Percentiles rank a stretch among this genome's conserved stretches.
Evolutionary conservation across 2,113 vertebrate genomes (phyloP).

Genomic region (Oryzias curvinotus): DNA sequence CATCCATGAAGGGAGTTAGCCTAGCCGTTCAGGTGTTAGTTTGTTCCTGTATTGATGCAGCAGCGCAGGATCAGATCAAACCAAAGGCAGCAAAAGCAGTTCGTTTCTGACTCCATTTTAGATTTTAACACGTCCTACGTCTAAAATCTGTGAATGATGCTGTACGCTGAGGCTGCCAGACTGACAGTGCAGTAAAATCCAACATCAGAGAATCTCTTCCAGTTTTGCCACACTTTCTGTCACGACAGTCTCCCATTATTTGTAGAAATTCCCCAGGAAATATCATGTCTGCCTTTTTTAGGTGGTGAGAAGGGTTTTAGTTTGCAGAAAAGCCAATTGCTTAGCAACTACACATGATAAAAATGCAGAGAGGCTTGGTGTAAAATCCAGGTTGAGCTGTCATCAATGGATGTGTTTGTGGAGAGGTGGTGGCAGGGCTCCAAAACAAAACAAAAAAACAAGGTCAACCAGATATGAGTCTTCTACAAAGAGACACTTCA

Average conservation of each 20-base stretch:
- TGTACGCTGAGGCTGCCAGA: slow-evolving; percentile 24
- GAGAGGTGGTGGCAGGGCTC: slow-evolving; percentile 12
- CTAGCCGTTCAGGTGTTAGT: slow-evolving; percentile 28
- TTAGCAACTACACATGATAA: slow-evolving; percentile 76
- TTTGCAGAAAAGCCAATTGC: slow-evolving; percentile 70
- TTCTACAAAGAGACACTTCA: no score
- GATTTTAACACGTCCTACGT: neutral
- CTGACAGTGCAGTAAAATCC: slow-evolving; percentile 17
- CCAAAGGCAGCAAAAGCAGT: neutral
- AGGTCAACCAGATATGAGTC: slow-evolving; percentile 1
- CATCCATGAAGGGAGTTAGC: slow-evolving; percentile 1
- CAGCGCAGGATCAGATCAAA: slow-evolving; percentile 1
- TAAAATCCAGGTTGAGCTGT: slow-evolving; percentile 49
- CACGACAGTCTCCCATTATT: slow-evolving; percentile 20
- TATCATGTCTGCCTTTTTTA: slow-evolving; percentile 36
- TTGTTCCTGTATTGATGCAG: slow-evolving; percentile 17
- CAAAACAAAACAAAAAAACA: neutral
- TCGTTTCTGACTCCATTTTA: slow-evolving; percentile 15
- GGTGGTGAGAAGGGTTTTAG: slow-evolving; percentile 50
- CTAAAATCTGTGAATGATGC: neutral
- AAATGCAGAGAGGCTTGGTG: slow-evolving; percentile 53
- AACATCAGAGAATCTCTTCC: slow-evolving; percentile 12
- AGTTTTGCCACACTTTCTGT: slow-evolving; percentile 3
- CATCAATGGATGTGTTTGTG: slow-evolving; percentile 24
- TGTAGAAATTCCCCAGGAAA: slow-evolving; percentile 27